Evolutionary conservation across 2,797 vertebrate genomes (phyloP), one percentile per base, ranked within the genome.

Genomic region (Esox lucius): DNA sequence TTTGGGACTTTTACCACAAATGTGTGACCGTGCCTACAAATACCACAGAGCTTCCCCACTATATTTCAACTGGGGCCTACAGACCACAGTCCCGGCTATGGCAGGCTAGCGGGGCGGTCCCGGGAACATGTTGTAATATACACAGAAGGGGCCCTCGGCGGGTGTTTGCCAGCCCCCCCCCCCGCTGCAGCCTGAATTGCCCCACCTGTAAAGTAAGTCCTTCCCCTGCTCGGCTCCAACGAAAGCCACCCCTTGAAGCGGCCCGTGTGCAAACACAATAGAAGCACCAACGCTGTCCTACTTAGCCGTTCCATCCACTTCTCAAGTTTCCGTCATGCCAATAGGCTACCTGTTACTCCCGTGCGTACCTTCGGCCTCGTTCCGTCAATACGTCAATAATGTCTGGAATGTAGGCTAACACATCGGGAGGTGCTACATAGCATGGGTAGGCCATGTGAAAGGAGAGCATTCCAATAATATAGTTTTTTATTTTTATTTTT

Each of bases 291-390:
- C 53, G 26, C 70, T 80, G 86, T 87, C 86, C 88, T 86, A 88
- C 81, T 88, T 82, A 85, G 76, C 49, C 65, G 75, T 81, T 87
- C 83, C 80, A 65, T 76, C 70, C 68, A 11, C 17, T 33, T 81
- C 75, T 87, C 85, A 31, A 2, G 33, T 89, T 85, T 78, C 88
- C 65, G 78, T 72, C 79, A 12, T 82, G n/a, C 24, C 82, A 73
- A 46, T 46, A 24, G 42, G 4, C 68, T 72, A 56, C 17, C 70
- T 72, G 70, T 24, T 51, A 19, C 26, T 17, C 26, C 26, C 62
- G 28, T 7, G 28, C 26, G 28, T 8, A 66, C 64, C 64, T 66
- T 31, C 26, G 33, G 5, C 64, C 64, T 31, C 6, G 2, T 66
- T 31, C 64, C 28, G 31, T 66, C 64, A 17, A 35, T 33, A 33